Conservation (phyloP, 2,797 vertebrate species). For the Catostomus latipinnis region DNA sequence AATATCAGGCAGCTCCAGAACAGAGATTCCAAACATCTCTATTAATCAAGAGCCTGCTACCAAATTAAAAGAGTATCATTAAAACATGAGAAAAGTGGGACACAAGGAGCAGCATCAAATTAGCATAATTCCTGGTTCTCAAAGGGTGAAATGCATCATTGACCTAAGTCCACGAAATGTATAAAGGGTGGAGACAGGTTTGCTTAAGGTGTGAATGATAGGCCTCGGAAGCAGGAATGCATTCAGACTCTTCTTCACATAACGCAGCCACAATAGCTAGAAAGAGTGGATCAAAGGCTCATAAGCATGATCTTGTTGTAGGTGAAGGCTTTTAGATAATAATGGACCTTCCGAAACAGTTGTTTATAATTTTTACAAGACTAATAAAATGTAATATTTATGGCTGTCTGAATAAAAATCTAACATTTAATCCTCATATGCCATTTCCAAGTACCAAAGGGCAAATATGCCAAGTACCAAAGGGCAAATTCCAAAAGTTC, state of each 20-base stretch:
- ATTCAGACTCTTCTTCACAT: neutral
- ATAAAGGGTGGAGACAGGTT: constrained; percentile 53
- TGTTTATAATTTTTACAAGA: too few relatives aligned
- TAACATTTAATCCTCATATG: too few relatives aligned
- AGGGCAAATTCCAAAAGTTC: constrained; percentile 56
- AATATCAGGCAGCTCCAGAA: constrained; percentile 39
- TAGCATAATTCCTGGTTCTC: neutral
- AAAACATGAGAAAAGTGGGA: neutral
- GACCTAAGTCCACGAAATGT: constrained; percentile 44
- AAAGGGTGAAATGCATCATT: neutral
- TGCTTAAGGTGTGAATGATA: constrained; percentile 58
- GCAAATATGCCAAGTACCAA: constrained; percentile 25
- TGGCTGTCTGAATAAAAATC: too few relatives aligned
- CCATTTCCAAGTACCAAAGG: constrained; percentile 20
- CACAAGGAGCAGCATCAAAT: neutral
- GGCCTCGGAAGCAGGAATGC: constrained; percentile 38
- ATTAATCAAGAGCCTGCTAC: too few relatives aligned
- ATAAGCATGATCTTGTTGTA: too few relatives aligned
- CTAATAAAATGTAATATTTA: too few relatives aligned
- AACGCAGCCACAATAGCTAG: neutral
- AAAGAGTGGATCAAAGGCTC: too few relatives aligned
- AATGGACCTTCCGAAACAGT: too few relatives aligned
- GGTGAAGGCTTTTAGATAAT: neutral
- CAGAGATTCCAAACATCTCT: too few relatives aligned
- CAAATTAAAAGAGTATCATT: neutral